Conservation (phyloP, 2,113 vertebrate species). For the Dromaius novaehollandiae region DNA sequence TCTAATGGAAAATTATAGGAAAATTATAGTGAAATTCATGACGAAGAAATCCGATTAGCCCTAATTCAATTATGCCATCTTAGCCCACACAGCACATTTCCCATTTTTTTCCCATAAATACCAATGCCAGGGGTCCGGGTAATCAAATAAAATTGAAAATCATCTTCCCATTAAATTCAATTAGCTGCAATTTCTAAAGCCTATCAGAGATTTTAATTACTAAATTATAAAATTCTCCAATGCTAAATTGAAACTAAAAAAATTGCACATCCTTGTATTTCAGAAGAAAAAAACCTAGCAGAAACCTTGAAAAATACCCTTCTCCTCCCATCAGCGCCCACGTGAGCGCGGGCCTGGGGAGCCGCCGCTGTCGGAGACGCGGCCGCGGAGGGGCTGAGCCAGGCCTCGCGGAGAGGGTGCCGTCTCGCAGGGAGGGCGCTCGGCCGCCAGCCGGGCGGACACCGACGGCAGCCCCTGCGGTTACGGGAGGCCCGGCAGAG, state of each 20-base stretch:
- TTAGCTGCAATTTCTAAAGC: slow-evolving; percentile 99
- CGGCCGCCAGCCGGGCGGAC: too few species aligned
- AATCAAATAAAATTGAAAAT: slow-evolving; percentile 99
- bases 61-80: slow-evolving; percentile 99
- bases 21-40: slow-evolving; percentile 99
- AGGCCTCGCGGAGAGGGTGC: slow-evolving; percentile 1
- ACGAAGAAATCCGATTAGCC: slow-evolving; percentile 99
- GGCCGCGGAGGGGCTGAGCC: background rate
- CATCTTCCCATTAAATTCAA: slow-evolving; percentile 99
- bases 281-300: slow-evolving; percentile 81
- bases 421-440: background rate
- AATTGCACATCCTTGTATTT: slow-evolving; percentile 94
- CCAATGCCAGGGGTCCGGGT: slow-evolving; percentile 99
- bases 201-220: slow-evolving; percentile 99
- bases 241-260: slow-evolving; percentile 98
- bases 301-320: slow-evolving; percentile 80
- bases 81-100: slow-evolving; percentile 99
- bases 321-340: slow-evolving; percentile 36
- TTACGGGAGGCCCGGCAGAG: too few species aligned
- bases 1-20: slow-evolving; percentile 99
- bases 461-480: too few species aligned
- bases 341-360: slow-evolving; percentile 69
- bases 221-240: slow-evolving; percentile 99
- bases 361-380: slow-evolving; percentile 13
- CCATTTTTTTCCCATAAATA: slow-evolving; percentile 99